These are phyloP conservation scores for Drosophila silvestris DNA, from an alignment of 2,888 invertebrate species.

Conservation along the genomic window DNA sequence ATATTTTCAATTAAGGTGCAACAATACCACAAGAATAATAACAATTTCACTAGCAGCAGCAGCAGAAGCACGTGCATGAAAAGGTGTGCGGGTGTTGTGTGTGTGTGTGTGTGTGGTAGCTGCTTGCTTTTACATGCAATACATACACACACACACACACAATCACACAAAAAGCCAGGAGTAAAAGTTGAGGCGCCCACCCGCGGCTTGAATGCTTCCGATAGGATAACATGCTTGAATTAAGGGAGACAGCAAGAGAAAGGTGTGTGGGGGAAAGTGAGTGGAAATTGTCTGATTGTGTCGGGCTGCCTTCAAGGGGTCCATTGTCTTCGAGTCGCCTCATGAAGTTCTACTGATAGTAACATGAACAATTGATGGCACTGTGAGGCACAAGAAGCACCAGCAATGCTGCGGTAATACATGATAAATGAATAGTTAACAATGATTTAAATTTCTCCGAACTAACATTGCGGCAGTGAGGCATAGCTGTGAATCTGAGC, in stretches of 20 bases:
- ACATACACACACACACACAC: neutral
- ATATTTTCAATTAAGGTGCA: conserved; percentile 79
- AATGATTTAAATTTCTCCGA: conserved; percentile 70
- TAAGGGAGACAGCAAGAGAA: conserved; percentile 22
- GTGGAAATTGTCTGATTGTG: conserved; percentile 1
- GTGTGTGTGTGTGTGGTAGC: conserved; percentile 9
- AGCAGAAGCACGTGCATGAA: conserved; percentile 23
- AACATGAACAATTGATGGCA: conserved; percentile 34
- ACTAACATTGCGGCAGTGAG: conserved; percentile 19
- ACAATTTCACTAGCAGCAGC: conserved; percentile 67
- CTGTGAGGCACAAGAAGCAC: conserved; percentile 9
- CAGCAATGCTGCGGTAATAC: conserved; percentile 41
- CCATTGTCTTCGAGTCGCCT: conserved; percentile 39
- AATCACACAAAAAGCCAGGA: neutral
- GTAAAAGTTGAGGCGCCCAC: conserved; percentile 25
- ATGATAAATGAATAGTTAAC: conserved; percentile 62
- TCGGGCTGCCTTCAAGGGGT: conserved; percentile 6
- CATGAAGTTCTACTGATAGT: conserved; percentile 28
- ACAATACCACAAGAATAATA: conserved; percentile 77
- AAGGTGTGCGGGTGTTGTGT: conserved; percentile 6
- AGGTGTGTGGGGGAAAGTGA: neutral
- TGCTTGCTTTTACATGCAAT: conserved; percentile 15
- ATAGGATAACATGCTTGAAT: conserved; percentile 22
- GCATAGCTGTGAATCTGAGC: conserved; percentile 10
- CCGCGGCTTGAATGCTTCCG: conserved; percentile 43